These are phyloP conservation scores for Hormaphis cornu DNA, from an alignment of 1,140 invertebrate species.

Conservation along the genomic window DNA sequence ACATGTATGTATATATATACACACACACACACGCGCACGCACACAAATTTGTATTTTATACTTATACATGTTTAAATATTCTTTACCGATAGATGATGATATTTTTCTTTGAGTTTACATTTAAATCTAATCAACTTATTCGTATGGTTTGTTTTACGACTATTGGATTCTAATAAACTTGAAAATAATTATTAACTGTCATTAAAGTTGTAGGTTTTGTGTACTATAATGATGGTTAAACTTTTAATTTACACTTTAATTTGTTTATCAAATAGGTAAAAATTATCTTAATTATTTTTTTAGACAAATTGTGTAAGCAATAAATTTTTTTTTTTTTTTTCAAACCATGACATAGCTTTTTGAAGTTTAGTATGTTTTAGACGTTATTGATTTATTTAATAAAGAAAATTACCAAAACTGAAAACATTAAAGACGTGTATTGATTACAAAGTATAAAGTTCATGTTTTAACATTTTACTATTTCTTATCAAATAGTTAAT, in stretches of 20 bases:
- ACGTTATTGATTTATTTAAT: not conserved
- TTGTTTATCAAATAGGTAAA: not conserved
- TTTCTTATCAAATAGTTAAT: not conserved
- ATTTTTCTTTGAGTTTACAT: not conserved
- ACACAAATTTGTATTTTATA: no score
- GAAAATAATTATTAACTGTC: not conserved
- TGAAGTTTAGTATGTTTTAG: not conserved
- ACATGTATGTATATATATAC: constrained; percentile 3
- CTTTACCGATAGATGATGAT: not conserved
- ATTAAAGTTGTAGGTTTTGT: not conserved
- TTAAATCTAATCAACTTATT: not conserved
- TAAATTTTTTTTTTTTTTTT: not conserved
- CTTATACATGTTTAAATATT: not conserved
- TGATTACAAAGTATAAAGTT: no score
- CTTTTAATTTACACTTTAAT: not conserved
- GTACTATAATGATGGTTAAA: no score
- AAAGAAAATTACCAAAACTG: not conserved
- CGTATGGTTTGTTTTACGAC: not conserved
- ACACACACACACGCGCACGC: no score
- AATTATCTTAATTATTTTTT: not conserved
- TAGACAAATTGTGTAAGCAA: not conserved
- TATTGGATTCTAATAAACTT: not conserved
- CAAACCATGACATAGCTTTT: not conserved
- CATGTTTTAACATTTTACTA: not conserved
- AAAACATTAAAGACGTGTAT: no score